Base-by-base conservation (phyloP, 2,113 vertebrate genomes). In the Spermophilus dauricus region DNA sequence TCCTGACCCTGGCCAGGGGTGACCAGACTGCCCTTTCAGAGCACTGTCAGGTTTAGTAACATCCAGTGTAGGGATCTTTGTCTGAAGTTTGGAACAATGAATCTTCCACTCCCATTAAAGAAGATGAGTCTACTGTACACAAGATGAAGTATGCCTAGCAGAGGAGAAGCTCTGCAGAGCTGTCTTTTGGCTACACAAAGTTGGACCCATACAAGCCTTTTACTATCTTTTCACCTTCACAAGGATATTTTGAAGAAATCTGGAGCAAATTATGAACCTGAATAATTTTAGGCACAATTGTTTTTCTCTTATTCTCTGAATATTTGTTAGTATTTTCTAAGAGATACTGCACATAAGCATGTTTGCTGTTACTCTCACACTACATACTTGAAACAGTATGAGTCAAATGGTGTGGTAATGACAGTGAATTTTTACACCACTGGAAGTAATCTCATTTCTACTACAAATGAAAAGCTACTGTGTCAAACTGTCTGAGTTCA, bases 171-270 rank as follows among this genome's bases (percentile, higher is more conserved):
- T 96, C 83, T 87, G 51, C 48, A 45, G 70, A 84, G 85, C 20
- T 83, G 24, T 86, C 69, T 94, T 91, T 78, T 69, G 85, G 69
- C 61, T 53, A 42, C 88, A 69, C 61, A 88, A 88, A 73, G 80
- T 58, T 42, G 32, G 81, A 84, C 67, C 53, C 42, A 53, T 3
- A 34, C 10, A 86, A 78, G 51, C 81, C 32, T 67, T 77, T 97
- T 75, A 69, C 89, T 80, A 90, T 81, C 51, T 83, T 94, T 96
- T 80, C 76, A 76, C 7, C 24, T 63, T 63, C 58, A 51, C 65
- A 63, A 8, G 48, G 42, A 51, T 53, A 53, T 85, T 88, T 30
- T 37, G 53, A 81, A 97, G 94, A 97, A 94, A 96, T 53, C 45
- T 84, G 51, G 75, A 75, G 42, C 26, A 73, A 95, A 63, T 73